Evolutionary conservation across 2,797 vertebrate species (phyloP).

Genomic region (Pristis pectinata): DNA sequence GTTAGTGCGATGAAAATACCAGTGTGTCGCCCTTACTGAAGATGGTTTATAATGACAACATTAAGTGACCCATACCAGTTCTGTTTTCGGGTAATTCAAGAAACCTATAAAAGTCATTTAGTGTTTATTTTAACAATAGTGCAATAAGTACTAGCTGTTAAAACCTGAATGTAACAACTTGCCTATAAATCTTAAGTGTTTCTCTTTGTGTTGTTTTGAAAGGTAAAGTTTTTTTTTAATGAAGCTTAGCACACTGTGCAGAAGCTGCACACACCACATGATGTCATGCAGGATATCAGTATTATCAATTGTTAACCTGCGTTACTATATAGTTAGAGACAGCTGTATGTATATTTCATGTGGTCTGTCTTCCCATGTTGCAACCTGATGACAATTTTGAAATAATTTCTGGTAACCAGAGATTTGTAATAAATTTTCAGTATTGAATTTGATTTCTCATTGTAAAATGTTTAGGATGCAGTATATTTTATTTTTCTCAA

Average conservation of each 20-base stretch:
- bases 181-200: constrained; percentile 10
- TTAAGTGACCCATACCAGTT: not conserved
- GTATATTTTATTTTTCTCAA: not conserved
- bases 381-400: constrained; percentile 14
- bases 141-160: not conserved
- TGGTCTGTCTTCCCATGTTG: constrained; percentile 25
- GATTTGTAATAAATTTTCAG: constrained; percentile 31
- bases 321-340: not conserved
- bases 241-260: constrained; percentile 14
- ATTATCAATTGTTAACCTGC: constrained; percentile 31
- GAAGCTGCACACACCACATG: constrained; percentile 3
- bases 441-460: constrained; percentile 33
- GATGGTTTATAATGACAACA: not conserved
- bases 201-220: constrained; percentile 16
- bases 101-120: not conserved
- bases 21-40: not conserved
- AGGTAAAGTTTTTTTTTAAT: constrained; percentile 10
- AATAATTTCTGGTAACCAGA: constrained; percentile 35
- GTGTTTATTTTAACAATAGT: not conserved
- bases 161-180: not conserved
- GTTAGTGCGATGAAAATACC: constrained; percentile 7
- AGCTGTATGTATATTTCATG: not conserved
- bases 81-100: not conserved
- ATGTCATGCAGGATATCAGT: constrained; percentile 32
- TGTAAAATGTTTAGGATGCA: not conserved